Evolutionary conservation across 2,113 vertebrate species (phyloP), one percentile per base, ranked within the genome.

Genomic region (Orycteropus afer): DNA sequence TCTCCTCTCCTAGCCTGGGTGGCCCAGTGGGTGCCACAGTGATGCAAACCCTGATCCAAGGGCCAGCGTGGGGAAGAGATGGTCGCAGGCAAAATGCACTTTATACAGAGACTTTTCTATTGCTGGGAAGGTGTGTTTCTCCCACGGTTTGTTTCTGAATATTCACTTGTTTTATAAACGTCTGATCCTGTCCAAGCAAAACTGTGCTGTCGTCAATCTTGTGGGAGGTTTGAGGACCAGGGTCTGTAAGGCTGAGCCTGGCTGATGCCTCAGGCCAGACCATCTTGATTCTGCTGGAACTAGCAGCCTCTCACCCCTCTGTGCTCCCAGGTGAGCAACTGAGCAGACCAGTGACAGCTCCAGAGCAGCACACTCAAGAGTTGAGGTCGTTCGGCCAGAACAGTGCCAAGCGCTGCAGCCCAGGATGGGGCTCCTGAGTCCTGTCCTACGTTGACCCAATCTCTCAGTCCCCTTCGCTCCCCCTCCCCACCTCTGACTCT

Each of bases 121-220:
- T 67, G 11, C 96, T 95, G 93, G 89, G 86, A 97, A 96, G 92
- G 76, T 97, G 92, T 95, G 81, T 95, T 97, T 98, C 96, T 91
- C 82, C 86, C 96, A 65, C n/a, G 32, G 59, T 93, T 89, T 76
- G 84, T 97, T 90, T 98, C 97, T 98, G 97, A 97, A 97, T 98
- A 97, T 29, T 69, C 95, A 90, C 80, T 79, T 93, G 92, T 97
- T 97, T 96, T 97, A 98, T 98, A 98, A 98, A 98, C n/a, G 95
- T 98, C 97, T 96, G 96, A 96, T 94, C 85, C 89, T 96, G 84
- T 89, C 92, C 89, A 77, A 92, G 74, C 91, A 89, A 93, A 90
- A 37, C 49, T 73, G 95, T 97, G 76, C 76, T 90, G 86, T 96
- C 0, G 1, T 97, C 85, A n/a, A 1, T 97, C 42, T 81, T 55